Evolutionary conservation across 2,888 invertebrate species (phyloP).

Genomic region (Ophioninae sp.): DNA sequence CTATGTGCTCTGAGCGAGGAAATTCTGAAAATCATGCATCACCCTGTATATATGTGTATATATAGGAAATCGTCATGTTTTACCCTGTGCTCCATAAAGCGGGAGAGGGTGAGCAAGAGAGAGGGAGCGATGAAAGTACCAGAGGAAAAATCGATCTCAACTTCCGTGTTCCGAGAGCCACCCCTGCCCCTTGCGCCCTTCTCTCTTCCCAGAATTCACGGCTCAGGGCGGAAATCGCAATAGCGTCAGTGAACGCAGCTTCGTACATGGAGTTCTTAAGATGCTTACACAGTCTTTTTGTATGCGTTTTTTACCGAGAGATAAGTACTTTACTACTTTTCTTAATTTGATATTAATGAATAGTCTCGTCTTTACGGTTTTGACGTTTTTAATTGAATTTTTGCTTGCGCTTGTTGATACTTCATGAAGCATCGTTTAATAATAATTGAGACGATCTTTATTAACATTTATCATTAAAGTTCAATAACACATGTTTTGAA

Average conservation of each 20-base stretch:
- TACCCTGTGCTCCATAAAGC: slow-evolving; percentile 54
- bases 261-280: slow-evolving; percentile 38
- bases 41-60: too few species aligned
- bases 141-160: slow-evolving; percentile 60
- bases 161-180: slow-evolving; percentile 49
- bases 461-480: too few species aligned
- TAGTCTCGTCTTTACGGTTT: slow-evolving; percentile 18
- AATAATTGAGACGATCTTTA: too few species aligned
- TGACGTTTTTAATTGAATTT: not conserved
- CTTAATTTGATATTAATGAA: slow-evolving; percentile 51
- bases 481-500: too few species aligned
- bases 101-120: slow-evolving; percentile 45
- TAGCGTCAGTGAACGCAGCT: slow-evolving; percentile 23
- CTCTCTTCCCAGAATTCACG: not conserved
- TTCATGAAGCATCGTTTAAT: too few species aligned
- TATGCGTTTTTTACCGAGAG: slow-evolving; percentile 39
- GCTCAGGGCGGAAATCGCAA: slow-evolving; percentile 16
- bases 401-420: not conserved
- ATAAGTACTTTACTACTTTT: slow-evolving; percentile 42
- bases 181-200: slow-evolving; percentile 5
- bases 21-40: too few species aligned
- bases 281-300: slow-evolving; percentile 53
- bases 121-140: slow-evolving; percentile 47
- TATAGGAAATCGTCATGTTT: slow-evolving; percentile 24
- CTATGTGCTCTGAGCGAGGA: too few species aligned